Conservation (phyloP, 2,888 invertebrate genomes). For the Lumbricus terrestris region DNA sequence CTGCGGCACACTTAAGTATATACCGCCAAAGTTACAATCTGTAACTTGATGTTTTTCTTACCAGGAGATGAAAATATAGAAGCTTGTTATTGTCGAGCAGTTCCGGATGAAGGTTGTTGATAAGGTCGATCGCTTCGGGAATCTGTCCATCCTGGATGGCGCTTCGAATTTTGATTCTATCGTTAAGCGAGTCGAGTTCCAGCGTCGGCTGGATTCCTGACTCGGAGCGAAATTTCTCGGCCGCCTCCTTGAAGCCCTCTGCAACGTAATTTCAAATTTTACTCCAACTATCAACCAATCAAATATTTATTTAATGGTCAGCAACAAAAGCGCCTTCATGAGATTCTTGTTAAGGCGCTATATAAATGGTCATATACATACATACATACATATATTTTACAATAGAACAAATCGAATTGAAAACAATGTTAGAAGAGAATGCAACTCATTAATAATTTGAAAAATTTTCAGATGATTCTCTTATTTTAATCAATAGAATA, state of each 20-base stretch:
- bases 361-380: too few relatives aligned
- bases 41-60: constrained; percentile 48
- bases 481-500: too few relatives aligned
- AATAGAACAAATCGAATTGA: too few relatives aligned
- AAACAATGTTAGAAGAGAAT: too few relatives aligned
- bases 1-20: too few relatives aligned
- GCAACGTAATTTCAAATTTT: constrained; percentile 21
- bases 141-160: constrained; percentile 89
- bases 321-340: too few relatives aligned
- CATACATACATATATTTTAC: too few relatives aligned
- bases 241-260: constrained; percentile 79
- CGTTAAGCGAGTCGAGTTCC: constrained; percentile 81
- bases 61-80: constrained; percentile 90
- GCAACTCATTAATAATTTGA: too few relatives aligned
- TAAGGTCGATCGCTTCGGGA: constrained; percentile 86
- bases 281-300: too few relatives aligned
- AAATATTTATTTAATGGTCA: too few relatives aligned
- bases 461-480: too few relatives aligned
- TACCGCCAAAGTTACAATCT: background rate
- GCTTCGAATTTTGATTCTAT: constrained; percentile 74
- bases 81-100: constrained; percentile 90
- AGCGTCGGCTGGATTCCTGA: constrained; percentile 80
- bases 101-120: constrained; percentile 91
- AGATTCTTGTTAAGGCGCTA: too few relatives aligned
- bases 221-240: constrained; percentile 91